Conservation (phyloP, 2,113 vertebrate genomes). For the Thamnophis sirtalis region DNA sequence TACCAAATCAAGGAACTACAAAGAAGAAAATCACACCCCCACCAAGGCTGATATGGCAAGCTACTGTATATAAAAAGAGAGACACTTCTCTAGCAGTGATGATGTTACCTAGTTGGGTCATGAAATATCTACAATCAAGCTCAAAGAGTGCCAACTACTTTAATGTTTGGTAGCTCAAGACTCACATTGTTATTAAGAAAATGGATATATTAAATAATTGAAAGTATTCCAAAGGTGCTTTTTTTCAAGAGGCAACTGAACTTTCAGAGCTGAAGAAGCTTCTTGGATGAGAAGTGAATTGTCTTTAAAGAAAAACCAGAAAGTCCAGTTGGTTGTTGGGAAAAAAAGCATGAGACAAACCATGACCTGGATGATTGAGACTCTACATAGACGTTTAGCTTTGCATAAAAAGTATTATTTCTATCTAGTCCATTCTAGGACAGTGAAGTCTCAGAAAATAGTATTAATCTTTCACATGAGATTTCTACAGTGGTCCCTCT, state of each 20-base stretch:
- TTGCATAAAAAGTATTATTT: background rate
- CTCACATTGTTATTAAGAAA: background rate
- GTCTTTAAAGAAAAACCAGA: too few species aligned
- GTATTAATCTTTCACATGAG: background rate
- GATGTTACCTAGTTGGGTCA: background rate
- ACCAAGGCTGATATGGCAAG: background rate
- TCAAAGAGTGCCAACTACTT: background rate
- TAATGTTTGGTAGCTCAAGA: background rate
- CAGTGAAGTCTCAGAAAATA: background rate
- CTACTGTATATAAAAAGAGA: background rate
- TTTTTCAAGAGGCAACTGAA: too few species aligned
- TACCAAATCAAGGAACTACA: background rate
- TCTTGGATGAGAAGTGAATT: too few species aligned
- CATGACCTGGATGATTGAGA: too few species aligned
- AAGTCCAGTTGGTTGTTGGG: too few species aligned
- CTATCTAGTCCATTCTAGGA: background rate
- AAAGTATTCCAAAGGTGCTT: background rate
- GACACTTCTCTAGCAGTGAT: background rate
- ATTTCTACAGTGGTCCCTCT: background rate
- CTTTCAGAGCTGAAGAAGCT: too few species aligned
- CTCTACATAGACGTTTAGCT: too few species aligned
- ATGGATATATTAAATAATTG: background rate
- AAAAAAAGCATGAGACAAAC: too few species aligned
- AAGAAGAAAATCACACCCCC: background rate
- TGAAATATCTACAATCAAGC: background rate